phyloP scores from a whole-genome alignment of 2,113 vertebrate species.

The Microtus richardsoni region DNA sequence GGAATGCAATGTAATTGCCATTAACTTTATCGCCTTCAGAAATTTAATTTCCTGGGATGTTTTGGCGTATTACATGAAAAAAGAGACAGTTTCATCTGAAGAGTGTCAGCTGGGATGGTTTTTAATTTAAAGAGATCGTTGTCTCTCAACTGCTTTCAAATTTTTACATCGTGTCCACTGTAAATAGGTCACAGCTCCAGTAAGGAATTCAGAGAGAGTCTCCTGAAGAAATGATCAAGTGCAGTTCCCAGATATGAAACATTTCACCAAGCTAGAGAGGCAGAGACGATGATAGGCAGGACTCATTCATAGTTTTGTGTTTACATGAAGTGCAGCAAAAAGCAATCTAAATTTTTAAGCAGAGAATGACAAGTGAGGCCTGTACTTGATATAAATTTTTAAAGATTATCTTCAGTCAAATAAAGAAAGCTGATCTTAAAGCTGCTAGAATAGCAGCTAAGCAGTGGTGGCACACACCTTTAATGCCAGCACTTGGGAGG shows the following conservation, averaged over 20 bases:
- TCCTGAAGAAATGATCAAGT: neutral
- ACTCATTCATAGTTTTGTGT: neutral
- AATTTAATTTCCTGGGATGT: constrained; percentile 6
- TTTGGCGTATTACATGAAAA: constrained; percentile 15
- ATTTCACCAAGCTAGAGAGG: neutral
- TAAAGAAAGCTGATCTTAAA: neutral
- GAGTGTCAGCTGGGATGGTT: neutral
- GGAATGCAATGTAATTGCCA: neutral
- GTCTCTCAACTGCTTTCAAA: constrained; percentile 15
- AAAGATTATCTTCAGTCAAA: neutral
- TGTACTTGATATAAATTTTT: neutral
- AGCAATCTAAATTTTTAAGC: neutral
- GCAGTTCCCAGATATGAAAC: neutral
- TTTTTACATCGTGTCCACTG: neutral
- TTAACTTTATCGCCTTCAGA: constrained; percentile 34
- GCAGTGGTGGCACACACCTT: neutral
- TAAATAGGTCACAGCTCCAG: neutral
- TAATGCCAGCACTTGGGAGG: neutral
- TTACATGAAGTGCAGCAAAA: neutral
- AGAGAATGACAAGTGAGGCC: neutral
- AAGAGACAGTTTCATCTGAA: constrained; percentile 3
- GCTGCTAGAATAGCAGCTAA: neutral
- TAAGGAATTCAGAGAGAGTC: neutral
- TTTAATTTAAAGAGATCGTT: constrained; percentile 46
- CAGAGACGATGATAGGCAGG: neutral